Base-by-base conservation (phyloP, 2,797 vertebrate genomes). In the Florisuga fusca region DNA sequence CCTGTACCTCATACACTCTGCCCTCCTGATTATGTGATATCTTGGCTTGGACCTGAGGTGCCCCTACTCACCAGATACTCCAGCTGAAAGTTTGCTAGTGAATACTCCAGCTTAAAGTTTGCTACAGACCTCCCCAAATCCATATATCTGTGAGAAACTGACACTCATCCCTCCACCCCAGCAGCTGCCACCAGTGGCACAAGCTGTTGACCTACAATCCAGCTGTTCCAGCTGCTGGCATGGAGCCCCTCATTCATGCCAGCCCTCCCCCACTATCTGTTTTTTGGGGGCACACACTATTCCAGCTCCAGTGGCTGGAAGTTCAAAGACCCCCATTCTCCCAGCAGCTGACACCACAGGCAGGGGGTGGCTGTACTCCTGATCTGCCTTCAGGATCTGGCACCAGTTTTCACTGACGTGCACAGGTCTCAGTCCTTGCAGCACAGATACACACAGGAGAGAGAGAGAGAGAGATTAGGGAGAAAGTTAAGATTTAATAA, bases 321-420 rank as follows among this genome's bases (percentile, higher is more conserved):
- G 27, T 38, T 20, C 12, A 15, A 43, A 45, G 29, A 41, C 7
- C 4, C 8, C 2, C 15, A 12, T n/a, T 25, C 6, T 0, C 21
- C 43, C 67, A 75, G 59, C 27, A 51, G 71, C 53, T 72, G 63
- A 13, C 48, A 25, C 17, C 31, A 29, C 1, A 26, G 69, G 48
- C 13, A 19, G 43, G 50, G 29, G 34, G 15, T 12, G 1, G 23
- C 58, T 10, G 3, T 20, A 27, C 4, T 15, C 25, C 4, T 0
- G 1, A 7, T 29, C 17, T 79, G 55, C 41, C 25, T 63, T 27
- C 63, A 64, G 61, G 23, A 75, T 15, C 38, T 74, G 57, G 38
- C 50, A 59, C 9, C 22, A 46, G 23, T 75, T 71, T 59, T 85
- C 68, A 22, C 45, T 59, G 8, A 46, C 20, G 12, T 21, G 2